Conservation (phyloP, 1,140 invertebrate genomes). For the Procambarus clarkii region DNA sequence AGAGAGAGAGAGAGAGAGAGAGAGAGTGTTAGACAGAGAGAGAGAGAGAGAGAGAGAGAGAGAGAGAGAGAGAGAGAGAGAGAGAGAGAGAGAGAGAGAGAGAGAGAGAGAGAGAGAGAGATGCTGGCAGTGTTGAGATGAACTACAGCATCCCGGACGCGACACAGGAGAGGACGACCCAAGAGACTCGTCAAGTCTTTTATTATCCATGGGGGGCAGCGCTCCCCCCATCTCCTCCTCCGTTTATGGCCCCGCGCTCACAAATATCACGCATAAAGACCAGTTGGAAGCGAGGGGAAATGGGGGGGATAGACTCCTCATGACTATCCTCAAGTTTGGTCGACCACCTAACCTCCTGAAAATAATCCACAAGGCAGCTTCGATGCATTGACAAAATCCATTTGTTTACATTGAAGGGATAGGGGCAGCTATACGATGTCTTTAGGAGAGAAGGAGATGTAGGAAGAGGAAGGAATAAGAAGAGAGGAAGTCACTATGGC, state of each 20-base stretch:
- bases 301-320: too few relatives aligned
- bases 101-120: slow-evolving; percentile 7
- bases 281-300: background rate
- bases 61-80: slow-evolving; percentile 41
- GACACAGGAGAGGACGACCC: slow-evolving; percentile 48
- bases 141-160: background rate
- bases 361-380: too few relatives aligned
- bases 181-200: slow-evolving; percentile 51
- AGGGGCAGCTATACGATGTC: background rate
- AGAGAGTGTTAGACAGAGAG: background rate
- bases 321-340: too few relatives aligned
- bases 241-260: slow-evolving; percentile 21
- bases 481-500: background rate
- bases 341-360: too few relatives aligned
- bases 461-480: background rate
- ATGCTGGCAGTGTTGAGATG: background rate
- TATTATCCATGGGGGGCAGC: slow-evolving; percentile 20
- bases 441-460: background rate
- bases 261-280: slow-evolving; percentile 43
- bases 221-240: background rate
- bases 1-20: background rate
- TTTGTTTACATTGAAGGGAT: background rate
- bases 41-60: slow-evolving; percentile 37
- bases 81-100: slow-evolving; percentile 36
- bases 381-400: too few relatives aligned